Evolutionary conservation across 2,113 vertebrate species (phyloP), one percentile per base, ranked within the genome.

Genomic region (Otolemur garnettii): DNA sequence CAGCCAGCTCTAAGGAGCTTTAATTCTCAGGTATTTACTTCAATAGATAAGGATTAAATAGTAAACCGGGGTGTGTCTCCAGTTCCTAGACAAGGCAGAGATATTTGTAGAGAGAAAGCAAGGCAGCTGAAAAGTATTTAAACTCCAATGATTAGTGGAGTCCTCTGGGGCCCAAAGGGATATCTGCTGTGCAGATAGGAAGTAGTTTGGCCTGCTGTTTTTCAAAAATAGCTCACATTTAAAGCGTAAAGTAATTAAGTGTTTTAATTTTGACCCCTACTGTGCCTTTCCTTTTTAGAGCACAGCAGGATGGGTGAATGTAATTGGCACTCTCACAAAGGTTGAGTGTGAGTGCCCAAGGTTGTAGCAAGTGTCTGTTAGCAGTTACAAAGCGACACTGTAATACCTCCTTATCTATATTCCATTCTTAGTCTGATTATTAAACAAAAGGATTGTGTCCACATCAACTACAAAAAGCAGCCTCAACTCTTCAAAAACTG

Each of bases 261-360:
- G 74, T 93, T 98, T 93, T 96, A 95, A 87, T 95, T 97, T 81
- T 96, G 45, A 92, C 96, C 60, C 95, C 93, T 19, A 5, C 87
- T 82, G 60, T 80, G 62, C 62, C 33, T 66, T 94, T 96, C 71
- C 71, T 91, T 97, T 96, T 94, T 93, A 86, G 78, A 91, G 38
- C 95, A 57, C 96, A 97, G 96, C 94, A 94, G 95, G 97, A 92
- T 96, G 18, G 5, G 18, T 33, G 33, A 94, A 83, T n/a, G 3
- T 97, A 97, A 97, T 96, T 96, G 96, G 88, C 90, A 84, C 62
- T 68, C 42, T 93, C 96, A 94, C 86, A 91, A 96, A 96, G 78
- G 87, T 59, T 97, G 95, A 97, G 66, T 80, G 69, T 97, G 95
- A 97, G 66, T 80, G 69, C 45, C 78, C 93, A 94, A 72, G 53